Evolutionary conservation across 2,797 vertebrate genomes (phyloP), one percentile per base, ranked within the genome.

Genomic region (Rhynchonycteris naso): DNA sequence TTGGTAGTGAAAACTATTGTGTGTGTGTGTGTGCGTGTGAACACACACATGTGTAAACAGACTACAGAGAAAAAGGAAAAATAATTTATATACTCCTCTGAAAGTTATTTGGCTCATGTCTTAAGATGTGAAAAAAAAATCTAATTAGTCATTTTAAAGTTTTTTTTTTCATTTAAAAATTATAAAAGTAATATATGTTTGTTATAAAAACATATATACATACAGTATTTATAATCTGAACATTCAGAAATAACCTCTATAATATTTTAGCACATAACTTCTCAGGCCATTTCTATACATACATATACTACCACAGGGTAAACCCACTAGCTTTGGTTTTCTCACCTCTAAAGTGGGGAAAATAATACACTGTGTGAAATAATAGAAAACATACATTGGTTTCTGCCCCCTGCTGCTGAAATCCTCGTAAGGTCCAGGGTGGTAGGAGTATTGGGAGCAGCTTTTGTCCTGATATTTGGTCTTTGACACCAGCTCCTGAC

Each of bases 111-210:
- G 30, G 28, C 72, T 94, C 66, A 33, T 50, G 28, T 86, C 59
- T 86, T 80, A 79, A 33, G n/a, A 50, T 43, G 5, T 47, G 52
- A 13, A 83, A 79, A 81, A 82, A 78, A 43, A 72, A 59, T 54
- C n/a, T 61, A 43, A 68, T 63, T 86, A 78, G 8, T 76, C 24
- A 35, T 54, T 90, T 65, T 58, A 43, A 76, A 71, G 18, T 6
- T n/a, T 22, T 87, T 33, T 15, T 85, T 81, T 90, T 82, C 30
- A 68, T 22, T 80, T 94, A 56, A 88, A 88, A 88, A 50, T 43
- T 78, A 84, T 68, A 13, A 22, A 30, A 38, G 26, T 74, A 28
- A 59, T 30, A 28, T 24, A 16, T 38, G 6, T 13, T 74, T 93
- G 12, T 58, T 69, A 26, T 91, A 26, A 69, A 93, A 72, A 78